These are phyloP conservation scores for Cladopsammia gracilis DNA, from an alignment of 64 coral and sea anemone genomes.

Conservation along the genomic window DNA sequence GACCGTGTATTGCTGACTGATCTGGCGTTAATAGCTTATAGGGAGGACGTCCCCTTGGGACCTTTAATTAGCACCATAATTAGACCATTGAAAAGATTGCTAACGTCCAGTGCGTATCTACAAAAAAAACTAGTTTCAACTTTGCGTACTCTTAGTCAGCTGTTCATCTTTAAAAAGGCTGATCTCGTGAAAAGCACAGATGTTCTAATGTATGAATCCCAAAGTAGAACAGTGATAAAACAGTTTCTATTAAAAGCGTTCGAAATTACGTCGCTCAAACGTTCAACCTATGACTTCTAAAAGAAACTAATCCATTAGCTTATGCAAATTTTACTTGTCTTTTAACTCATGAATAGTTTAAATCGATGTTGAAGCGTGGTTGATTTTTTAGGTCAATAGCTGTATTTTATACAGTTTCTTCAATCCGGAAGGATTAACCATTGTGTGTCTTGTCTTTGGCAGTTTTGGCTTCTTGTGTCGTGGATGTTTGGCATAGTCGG, in stretches of 20 bases:
- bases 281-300: constrained; percentile 3
- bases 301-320: constrained; percentile 47
- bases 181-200: background rate
- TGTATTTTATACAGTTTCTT: constrained; percentile 50
- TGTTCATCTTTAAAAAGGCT: background rate
- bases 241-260: background rate
- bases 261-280: background rate
- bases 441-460: constrained; percentile 16
- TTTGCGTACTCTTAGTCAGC: background rate
- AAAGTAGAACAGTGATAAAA: background rate
- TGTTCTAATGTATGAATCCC: background rate
- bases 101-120: background rate
- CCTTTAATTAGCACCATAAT: constrained; percentile 49
- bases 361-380: constrained; percentile 3
- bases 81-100: constrained; percentile 45
- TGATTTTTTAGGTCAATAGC: constrained; percentile 50
- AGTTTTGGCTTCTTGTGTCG: background rate
- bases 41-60: background rate
- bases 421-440: constrained; percentile 28
- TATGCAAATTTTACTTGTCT: constrained; percentile 54
- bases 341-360: constrained; percentile 47
- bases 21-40: background rate
- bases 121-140: background rate
- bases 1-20: constrained; percentile 31
- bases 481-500: constrained; percentile 36